Evolutionary conservation across 2,888 invertebrate genomes (phyloP).

Genomic region (Prosopocoilus inquinatus): DNA sequence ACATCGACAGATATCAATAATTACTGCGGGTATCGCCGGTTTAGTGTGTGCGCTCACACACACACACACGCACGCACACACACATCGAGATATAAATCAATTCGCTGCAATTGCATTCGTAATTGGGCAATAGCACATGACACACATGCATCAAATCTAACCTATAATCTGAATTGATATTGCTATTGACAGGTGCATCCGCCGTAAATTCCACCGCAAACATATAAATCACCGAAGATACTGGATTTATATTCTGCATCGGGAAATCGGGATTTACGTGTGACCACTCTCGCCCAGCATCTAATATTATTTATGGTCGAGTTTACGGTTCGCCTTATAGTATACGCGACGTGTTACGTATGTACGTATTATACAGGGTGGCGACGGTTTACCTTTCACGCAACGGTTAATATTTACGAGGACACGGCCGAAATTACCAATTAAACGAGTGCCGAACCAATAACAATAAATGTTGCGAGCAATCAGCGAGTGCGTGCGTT

Average conservation of each 20-base stretch:
- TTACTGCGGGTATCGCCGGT: background rate
- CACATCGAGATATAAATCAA: slow-evolving; percentile 12
- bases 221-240: slow-evolving; percentile 15
- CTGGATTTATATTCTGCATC: slow-evolving; percentile 10
- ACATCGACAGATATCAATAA: slow-evolving; percentile 5
- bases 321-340: background rate
- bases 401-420: no score
- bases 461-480: slow-evolving; percentile 1
- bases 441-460: background rate
- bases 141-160: slow-evolving; percentile 17
- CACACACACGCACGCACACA: background rate
- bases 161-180: slow-evolving; percentile 42
- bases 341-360: background rate
- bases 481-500: slow-evolving; percentile 13
- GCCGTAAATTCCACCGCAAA: background rate
- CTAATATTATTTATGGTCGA: background rate
- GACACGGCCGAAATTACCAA: no score
- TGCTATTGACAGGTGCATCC: slow-evolving; percentile 41
- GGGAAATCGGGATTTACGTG: background rate
- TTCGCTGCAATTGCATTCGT: slow-evolving; percentile 15
- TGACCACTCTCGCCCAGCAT: background rate
- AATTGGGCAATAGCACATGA: slow-evolving; percentile 19
- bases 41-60: background rate
- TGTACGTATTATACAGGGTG: background rate
- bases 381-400: no score